These are phyloP conservation scores for Galemys pyrenaicus DNA, from an alignment of 2,113 vertebrate genomes.

Conservation along the genomic window DNA sequence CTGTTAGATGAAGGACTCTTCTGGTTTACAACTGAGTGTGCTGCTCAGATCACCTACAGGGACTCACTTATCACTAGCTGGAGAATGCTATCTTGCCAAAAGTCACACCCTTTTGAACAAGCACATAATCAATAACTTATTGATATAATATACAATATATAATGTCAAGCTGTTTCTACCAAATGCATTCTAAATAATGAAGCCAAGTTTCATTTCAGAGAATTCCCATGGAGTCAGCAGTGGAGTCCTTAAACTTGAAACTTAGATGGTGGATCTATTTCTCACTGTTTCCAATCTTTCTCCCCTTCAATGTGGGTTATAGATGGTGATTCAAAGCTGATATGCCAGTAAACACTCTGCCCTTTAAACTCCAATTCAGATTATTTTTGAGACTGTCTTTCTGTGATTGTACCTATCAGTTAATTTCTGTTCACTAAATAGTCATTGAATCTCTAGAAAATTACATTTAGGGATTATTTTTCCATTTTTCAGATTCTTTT, in stretches of 20 bases:
- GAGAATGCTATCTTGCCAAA: too few species aligned
- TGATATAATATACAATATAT: background rate
- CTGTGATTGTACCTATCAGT: background rate
- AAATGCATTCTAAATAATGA: background rate
- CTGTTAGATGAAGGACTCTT: background rate
- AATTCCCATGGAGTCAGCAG: background rate
- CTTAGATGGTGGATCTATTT: background rate
- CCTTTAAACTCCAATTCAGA: background rate
- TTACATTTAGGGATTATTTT: background rate
- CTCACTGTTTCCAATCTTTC: background rate
- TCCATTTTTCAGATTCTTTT: background rate
- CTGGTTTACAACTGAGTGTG: accelerated
- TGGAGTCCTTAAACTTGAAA: background rate
- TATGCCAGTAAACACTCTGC: background rate
- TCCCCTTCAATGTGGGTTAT: background rate
- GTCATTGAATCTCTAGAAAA: background rate
- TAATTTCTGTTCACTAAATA: background rate
- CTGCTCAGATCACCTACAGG: too few species aligned
- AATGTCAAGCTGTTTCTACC: accelerated
- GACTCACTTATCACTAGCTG: background rate
- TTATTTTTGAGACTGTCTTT: background rate
- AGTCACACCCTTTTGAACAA: background rate
- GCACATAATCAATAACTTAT: background rate
- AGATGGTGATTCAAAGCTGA: background rate
- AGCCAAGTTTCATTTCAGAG: background rate